These are phyloP conservation scores for Hydrozoanthus gracilis DNA, from an alignment of 92 coral and sea anemone species.

Conservation along the genomic window DNA sequence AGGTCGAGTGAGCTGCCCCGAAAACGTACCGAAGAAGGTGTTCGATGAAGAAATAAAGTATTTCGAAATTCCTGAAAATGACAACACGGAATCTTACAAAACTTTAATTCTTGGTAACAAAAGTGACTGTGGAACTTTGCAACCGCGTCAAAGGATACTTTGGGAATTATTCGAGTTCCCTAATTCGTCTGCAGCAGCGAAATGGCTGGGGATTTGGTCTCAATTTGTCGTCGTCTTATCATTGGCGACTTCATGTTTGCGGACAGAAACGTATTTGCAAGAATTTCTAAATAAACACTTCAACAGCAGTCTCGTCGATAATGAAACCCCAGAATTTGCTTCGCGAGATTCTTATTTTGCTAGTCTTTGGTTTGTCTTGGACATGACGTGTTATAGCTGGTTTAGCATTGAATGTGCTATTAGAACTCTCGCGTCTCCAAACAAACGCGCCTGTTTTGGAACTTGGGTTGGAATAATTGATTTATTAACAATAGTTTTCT, in stretches of 20 bases:
- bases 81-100: slow-evolving; percentile 63
- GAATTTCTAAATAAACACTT: slow-evolving; percentile 12
- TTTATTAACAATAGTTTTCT: slow-evolving; percentile 71
- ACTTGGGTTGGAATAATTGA: slow-evolving; percentile 75
- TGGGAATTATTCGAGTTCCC: slow-evolving; percentile 87
- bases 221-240: slow-evolving; percentile 73
- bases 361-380: slow-evolving; percentile 73
- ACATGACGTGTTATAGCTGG: slow-evolving; percentile 84
- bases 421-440: slow-evolving; percentile 75
- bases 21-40: slow-evolving; percentile 83
- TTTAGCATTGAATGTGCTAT: slow-evolving; percentile 83
- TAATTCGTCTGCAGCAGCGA: slow-evolving; percentile 69
- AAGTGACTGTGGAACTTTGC: slow-evolving; percentile 56
- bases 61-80: slow-evolving; percentile 73
- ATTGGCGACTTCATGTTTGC: slow-evolving; percentile 70
- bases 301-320: slow-evolving; percentile 1
- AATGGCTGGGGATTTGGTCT: slow-evolving; percentile 63
- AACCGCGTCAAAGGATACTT: slow-evolving; percentile 70
- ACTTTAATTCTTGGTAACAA: slow-evolving; percentile 70
- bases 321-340: background rate
- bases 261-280: slow-evolving; percentile 69
- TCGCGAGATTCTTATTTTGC: slow-evolving; percentile 21
- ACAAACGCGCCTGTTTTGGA: slow-evolving; percentile 74
- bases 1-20: slow-evolving; percentile 80
- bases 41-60: slow-evolving; percentile 83